Percentiles rank a stretch among this genome's conserved stretches.
These are phyloP conservation scores for Agrotis puta DNA, from an alignment of 2,888 invertebrate genomes.

Conservation along the genomic window DNA sequence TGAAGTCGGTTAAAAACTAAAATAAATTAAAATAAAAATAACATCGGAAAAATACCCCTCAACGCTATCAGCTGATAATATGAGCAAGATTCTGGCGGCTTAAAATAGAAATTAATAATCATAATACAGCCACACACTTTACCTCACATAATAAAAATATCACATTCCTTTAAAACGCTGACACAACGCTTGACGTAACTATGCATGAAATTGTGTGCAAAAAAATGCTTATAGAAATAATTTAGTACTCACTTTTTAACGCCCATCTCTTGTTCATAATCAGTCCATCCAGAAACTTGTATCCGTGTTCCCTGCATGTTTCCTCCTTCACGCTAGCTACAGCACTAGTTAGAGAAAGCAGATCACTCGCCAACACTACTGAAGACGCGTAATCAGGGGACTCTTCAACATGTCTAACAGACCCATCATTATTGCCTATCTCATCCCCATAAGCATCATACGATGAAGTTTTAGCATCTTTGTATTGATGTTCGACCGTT, in stretches of 20 bases:
- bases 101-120: too few species aligned
- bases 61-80: too few species aligned
- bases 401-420: constrained; percentile 80
- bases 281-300: constrained; percentile 86
- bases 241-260: constrained; percentile 86
- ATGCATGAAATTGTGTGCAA: not conserved
- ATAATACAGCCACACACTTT: too few species aligned
- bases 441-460: constrained; percentile 71
- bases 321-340: constrained; percentile 86
- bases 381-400: constrained; percentile 89
- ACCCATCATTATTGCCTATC: constrained; percentile 68
- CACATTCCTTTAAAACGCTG: constrained; percentile 12
- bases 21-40: too few species aligned
- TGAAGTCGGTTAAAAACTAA: too few species aligned
- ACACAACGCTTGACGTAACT: constrained; percentile 1
- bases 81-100: too few species aligned
- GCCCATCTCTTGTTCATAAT: constrained; percentile 90
- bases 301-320: constrained; percentile 88
- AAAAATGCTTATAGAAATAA: too few species aligned
- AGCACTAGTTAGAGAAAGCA: constrained; percentile 87
- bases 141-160: not conserved
- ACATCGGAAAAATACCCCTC: too few species aligned
- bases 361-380: constrained; percentile 86
- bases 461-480: constrained; percentile 70
- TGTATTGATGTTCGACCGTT: not conserved